Base-by-base conservation (phyloP, 1,140 invertebrate genomes). In the Aleiodes sp. region DNA sequence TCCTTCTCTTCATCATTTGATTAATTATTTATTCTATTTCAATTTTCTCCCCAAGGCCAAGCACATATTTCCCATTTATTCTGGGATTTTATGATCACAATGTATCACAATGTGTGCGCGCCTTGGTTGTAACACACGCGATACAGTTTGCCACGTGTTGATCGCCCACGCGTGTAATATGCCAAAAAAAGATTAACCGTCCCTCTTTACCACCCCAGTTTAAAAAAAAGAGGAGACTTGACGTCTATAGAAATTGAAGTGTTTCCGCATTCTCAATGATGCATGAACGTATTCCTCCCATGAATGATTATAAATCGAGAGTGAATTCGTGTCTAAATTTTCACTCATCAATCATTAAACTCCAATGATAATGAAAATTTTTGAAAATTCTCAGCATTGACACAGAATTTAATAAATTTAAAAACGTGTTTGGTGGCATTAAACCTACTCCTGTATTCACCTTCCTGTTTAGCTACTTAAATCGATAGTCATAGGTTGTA, bases 21-120 rank as follows among this genome's bases (percentile, higher is more conserved):
- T n/a, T n/a, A n/a, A n/a, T n/a, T n/a, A 8, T 52, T 24, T 52
- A 16, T 24, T 52, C 21, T 24, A 9, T 9, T 12, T 52, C 26
- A 52, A 6, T 52, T 52, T 52, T 52, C 26, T 26, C 26, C 12
- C 21, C 19, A 52, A 52, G 21, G 7, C 8, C 21, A 1, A 24
- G n/a, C n/a, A 52, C 46, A 52, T 52, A 52, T 26, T 52, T 52
- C 21, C 19, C 46, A 52, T 24, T 52, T 52, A 52, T 52, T 52
- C 26, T 10, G 21, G 46, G 46, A 52, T 24, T 52, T 52, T 52
- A 52, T 12, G 46, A 52, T 16, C 46, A 52, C 46, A 52, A 52
- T 52, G 46, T 52, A 52, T 52, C 26, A 52, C 46, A 52, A 52
- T 52, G 46, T 52, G 46, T 52, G 46, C 26, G 46, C 21, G 46